phyloP scores from a whole-genome alignment of 2,888 invertebrate genomes.

The Phaedon cochleariae region DNA sequence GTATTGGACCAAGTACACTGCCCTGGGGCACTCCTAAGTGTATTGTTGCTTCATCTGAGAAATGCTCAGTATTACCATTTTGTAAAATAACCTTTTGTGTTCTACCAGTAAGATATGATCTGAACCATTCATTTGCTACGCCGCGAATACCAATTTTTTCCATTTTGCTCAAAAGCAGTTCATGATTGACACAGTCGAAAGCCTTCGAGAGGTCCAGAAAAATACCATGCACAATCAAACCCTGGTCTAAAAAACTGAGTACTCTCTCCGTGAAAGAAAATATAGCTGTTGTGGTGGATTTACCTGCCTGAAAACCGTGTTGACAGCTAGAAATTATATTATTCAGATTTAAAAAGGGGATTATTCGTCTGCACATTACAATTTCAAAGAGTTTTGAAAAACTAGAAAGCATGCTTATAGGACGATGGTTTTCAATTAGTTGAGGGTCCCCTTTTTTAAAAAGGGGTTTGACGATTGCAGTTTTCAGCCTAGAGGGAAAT shows the following conservation, averaged over 20 bases:
- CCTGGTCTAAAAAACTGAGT: neutral
- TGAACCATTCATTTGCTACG: too few species aligned
- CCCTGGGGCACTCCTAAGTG: too few species aligned
- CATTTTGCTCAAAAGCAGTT: too few species aligned
- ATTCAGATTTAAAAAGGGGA: neutral
- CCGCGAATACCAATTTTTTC: too few species aligned
- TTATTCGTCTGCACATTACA: neutral
- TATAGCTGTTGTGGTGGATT: neutral
- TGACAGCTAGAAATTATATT: neutral
- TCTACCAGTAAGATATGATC: too few species aligned
- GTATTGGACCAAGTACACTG: too few species aligned
- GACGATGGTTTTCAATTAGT: neutral
- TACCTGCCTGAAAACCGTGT: neutral
- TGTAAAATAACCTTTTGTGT: too few species aligned
- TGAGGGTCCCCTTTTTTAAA: too few species aligned
- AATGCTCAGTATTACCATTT: too few species aligned
- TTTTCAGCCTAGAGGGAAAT: neutral
- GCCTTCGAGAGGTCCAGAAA: neutral
- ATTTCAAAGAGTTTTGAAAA: neutral
- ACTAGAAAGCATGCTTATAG: neutral
- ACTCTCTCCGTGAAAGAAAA: neutral
- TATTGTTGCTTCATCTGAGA: too few species aligned
- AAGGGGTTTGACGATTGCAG: neutral
- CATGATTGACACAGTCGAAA: neutral
- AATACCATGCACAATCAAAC: neutral